Evolutionary conservation across 2,113 vertebrate species (phyloP).

Genomic region (Catharus minimus): DNA sequence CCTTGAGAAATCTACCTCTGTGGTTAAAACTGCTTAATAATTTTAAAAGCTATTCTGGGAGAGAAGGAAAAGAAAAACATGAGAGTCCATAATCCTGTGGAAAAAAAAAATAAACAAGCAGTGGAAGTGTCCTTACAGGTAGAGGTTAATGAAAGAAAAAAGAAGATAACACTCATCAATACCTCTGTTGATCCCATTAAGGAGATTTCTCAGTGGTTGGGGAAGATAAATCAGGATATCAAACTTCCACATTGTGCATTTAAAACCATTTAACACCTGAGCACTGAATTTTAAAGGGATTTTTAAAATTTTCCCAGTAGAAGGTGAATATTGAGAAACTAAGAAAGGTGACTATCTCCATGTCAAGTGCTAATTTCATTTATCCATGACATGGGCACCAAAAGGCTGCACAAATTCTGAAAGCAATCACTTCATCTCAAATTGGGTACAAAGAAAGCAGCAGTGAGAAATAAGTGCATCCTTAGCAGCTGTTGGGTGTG

Average conservation of each 20-base stretch:
- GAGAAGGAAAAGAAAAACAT: background rate
- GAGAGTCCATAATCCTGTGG: background rate
- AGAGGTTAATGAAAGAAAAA: constrained; percentile 11
- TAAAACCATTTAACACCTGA: constrained; percentile 23
- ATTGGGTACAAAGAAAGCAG: background rate
- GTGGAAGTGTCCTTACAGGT: background rate
- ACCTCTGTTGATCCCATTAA: constrained; percentile 18
- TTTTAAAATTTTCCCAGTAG: background rate
- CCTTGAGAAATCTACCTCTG: background rate
- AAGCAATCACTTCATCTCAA: constrained; percentile 38
- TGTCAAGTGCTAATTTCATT: background rate
- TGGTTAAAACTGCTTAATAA: background rate
- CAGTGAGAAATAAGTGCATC: constrained; percentile 13
- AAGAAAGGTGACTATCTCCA: background rate
- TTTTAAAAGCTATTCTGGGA: background rate
- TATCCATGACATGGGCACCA: background rate
- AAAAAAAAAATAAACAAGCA: background rate
- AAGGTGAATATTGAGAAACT: background rate
- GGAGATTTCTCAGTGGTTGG: background rate
- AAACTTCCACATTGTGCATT: background rate
- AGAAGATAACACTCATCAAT: constrained; percentile 21
- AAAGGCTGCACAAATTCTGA: background rate
- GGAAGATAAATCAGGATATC: constrained; percentile 18
- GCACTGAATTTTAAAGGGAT: background rate
- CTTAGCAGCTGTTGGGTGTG: background rate